Base-by-base conservation (phyloP, 2,113 vertebrate genomes). In the Balaenoptera acutorostrata region DNA sequence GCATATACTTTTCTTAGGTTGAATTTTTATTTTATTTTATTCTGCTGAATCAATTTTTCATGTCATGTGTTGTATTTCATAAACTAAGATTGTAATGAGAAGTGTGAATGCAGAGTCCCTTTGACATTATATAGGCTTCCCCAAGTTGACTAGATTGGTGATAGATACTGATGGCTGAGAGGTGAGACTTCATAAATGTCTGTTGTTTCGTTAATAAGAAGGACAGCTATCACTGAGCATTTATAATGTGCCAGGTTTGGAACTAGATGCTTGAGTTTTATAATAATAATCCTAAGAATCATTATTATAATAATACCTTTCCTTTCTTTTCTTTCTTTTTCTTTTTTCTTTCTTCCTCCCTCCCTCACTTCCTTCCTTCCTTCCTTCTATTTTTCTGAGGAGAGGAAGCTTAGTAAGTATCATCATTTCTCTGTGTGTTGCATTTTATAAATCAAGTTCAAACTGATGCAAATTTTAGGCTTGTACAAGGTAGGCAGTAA, bases 361-460 rank as follows among this genome's bases (percentile, higher is more conserved):
- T 21, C 20, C 15, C 12, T 78, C 15, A 12, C 2, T 57, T 44
- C 18, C 18, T 25, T 12, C 21, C 12, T 49, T 41, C 15, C 29
- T 36, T 31, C 41, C 8, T 71, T 8, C 23, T 41, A 31, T 61
- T 75, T 93, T 27, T 59, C 4, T 92, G 36, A 36, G 33, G 8
- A 86, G 31, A 83, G 36, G 11, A 74, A 85, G 12, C 20, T 94
- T 89, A 36, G 0, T 61, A 92, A 74, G 18, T 61, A 36, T n/a
- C 80, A 49, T 33, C 36, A 18, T 72, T 80, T 80, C 61, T 71
- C 14, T 75, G 13, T 95, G 29, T 78, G n/a, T 44, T 93, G 57
- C 15, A 63, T 86, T 86, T 80, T 96, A 78, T 49, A 91, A 57
- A 69, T 86, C n/a, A 89, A 93, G 13, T 41, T 89, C 49, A 93